Evolutionary conservation across 2,113 vertebrate species (phyloP).

Genomic region (Seriola rivoliana): DNA sequence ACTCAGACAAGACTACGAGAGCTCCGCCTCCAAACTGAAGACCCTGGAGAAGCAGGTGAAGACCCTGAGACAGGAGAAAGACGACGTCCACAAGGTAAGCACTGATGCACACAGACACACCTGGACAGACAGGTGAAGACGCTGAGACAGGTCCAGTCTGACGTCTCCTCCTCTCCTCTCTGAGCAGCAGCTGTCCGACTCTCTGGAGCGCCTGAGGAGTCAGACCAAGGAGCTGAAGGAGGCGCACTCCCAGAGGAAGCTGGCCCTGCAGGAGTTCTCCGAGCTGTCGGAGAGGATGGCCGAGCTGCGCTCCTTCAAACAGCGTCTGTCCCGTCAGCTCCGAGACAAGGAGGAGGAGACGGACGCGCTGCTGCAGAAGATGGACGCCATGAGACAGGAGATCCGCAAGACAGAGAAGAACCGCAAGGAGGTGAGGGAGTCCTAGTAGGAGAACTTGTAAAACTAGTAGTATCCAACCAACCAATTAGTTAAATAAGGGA

Average conservation of each 20-base stretch:
- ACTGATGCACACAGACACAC: not conserved
- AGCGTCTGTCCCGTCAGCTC: conserved; percentile 92
- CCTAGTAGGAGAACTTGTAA: no score
- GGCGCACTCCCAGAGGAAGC: conserved; percentile 92
- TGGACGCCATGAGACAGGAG: conserved; percentile 91
- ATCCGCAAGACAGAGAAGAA: conserved; percentile 91
- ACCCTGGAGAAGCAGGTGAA: conserved; percentile 93
- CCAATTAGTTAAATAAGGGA: no score
- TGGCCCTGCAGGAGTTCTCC: conserved; percentile 93
- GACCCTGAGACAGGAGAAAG: conserved; percentile 90
- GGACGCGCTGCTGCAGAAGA: conserved; percentile 90
- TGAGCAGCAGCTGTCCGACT: conserved; percentile 91
- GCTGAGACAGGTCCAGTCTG: not conserved
- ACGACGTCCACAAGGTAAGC: conserved; percentile 94
- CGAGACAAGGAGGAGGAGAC: conserved; percentile 96
- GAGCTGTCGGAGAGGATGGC: conserved; percentile 93
- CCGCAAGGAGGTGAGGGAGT: conserved; percentile 90
- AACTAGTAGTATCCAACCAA: no score
- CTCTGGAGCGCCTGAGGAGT: conserved; percentile 90
- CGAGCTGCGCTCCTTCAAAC: conserved; percentile 92
- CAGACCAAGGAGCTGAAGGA: conserved; percentile 95
- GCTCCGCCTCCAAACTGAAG: conserved; percentile 89
- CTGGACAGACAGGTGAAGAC: not conserved
- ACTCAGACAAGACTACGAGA: conserved; percentile 92
- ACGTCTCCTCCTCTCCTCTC: not conserved